These are phyloP conservation scores for Balaeniceps rex DNA, from an alignment of 2,113 vertebrate genomes.

Conservation along the genomic window DNA sequence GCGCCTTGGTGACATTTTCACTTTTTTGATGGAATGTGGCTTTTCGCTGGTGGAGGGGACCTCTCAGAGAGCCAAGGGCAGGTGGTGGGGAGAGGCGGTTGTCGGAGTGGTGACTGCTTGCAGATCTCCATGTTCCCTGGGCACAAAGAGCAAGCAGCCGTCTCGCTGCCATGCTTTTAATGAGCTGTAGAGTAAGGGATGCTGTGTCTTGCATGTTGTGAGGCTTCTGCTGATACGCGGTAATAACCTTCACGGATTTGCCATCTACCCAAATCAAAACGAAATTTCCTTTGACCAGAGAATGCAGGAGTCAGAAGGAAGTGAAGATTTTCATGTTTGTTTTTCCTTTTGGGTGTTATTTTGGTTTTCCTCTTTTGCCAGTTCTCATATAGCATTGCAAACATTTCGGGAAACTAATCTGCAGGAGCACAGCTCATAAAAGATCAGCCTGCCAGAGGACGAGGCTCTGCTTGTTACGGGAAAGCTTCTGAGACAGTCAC, in stretches of 20 bases:
- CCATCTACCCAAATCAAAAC: neutral
- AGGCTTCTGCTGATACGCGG: neutral
- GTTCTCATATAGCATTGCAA: neutral
- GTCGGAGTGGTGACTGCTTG: neutral
- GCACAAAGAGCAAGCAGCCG: neutral
- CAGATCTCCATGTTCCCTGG: neutral
- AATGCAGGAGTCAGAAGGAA: neutral
- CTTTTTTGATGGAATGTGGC: neutral
- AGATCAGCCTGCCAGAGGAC: neutral
- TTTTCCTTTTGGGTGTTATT: constrained; percentile 16
- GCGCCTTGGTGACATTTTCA: neutral
- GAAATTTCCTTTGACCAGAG: neutral
- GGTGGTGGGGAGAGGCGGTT: neutral
- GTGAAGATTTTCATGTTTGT: neutral
- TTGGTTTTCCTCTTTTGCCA: neutral
- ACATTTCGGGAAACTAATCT: constrained; percentile 41
- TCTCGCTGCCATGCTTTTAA: neutral
- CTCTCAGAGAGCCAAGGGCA: neutral
- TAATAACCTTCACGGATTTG: neutral
- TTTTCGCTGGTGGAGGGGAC: neutral
- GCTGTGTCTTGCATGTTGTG: neutral
- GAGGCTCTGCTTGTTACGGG: constrained; percentile 34
- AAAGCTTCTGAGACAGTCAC: constrained; percentile 30
- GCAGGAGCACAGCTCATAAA: constrained; percentile 17
- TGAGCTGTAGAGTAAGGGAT: neutral